Percentiles rank a stretch among this genome's conserved stretches.
phyloP scores from a whole-genome alignment of 2,888 invertebrate genomes.

The Cheilosia variabilis region DNA sequence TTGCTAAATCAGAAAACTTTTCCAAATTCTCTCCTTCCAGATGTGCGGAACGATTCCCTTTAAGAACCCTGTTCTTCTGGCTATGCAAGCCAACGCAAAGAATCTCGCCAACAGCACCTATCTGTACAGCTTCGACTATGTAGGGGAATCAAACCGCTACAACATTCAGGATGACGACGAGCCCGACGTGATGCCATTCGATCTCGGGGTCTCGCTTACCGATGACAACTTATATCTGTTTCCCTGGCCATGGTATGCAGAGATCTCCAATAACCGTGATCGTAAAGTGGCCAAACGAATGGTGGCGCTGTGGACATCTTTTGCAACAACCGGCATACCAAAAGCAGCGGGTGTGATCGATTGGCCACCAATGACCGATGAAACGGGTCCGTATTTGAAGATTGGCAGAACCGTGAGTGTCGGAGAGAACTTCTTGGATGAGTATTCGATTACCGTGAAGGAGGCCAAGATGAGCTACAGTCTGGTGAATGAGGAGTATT shows the following conservation, averaged over 20 bases:
- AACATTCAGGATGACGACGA: constrained; percentile 80
- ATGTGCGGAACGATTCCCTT: constrained; percentile 84
- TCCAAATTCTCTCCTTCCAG: constrained; percentile 77
- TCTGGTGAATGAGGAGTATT: constrained; percentile 81
- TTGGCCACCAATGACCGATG: constrained; percentile 81
- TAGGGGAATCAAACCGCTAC: constrained; percentile 83
- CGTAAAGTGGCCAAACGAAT: constrained; percentile 83
- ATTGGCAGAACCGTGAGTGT: constrained; percentile 79
- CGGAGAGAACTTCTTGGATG: constrained; percentile 81
- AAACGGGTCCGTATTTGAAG: constrained; percentile 82
- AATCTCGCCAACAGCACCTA: constrained; percentile 82
- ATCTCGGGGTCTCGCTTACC: constrained; percentile 85
- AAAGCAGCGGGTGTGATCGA: constrained; percentile 77
- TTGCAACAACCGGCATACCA: constrained; percentile 81
- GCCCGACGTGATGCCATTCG: constrained; percentile 82
- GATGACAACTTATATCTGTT: constrained; percentile 86
- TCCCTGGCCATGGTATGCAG: constrained; percentile 81
- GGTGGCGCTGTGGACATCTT: constrained; percentile 83
- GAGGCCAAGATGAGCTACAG: constrained; percentile 79
- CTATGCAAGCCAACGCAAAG: constrained; percentile 76
- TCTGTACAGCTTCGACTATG: constrained; percentile 84
- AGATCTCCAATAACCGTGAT: constrained; percentile 81
- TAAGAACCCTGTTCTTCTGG: constrained; percentile 84
- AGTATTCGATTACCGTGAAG: constrained; percentile 80
- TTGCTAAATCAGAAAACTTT: neutral